Base-by-base conservation (phyloP, 2,113 vertebrate genomes). In the Lepus americanus region DNA sequence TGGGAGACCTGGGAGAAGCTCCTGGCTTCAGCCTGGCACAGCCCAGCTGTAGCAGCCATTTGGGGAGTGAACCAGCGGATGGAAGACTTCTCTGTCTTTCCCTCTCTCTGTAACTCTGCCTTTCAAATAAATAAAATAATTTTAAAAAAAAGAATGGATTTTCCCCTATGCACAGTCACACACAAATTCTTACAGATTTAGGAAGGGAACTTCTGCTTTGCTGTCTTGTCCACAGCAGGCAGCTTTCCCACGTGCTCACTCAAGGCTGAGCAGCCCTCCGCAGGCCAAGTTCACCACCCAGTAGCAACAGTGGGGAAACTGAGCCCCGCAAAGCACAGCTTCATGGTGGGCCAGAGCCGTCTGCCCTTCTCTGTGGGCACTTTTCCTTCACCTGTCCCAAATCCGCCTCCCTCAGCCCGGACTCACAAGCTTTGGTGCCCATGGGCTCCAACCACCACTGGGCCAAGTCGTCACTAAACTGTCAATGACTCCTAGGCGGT, bases 91-190 rank as follows among this genome's bases (percentile, higher is more conserved):
- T 44, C 44, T 44, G 44, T 44, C 44, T 44, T 7, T 44, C 44
- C 44, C 44, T 7, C 44, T 44, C 44, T 44, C 44, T 44, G 44
- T 44, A 44, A 44, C 44, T 44, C 44, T 44, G 44, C 7, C 44
- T 44, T 44, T 44, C 44, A 44, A 44, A 44, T 44, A 44, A 44
- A 44, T 44, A 44, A 44, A 44, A 44, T 44, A 7, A 7, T 44
- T 44, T 44, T 44, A 8, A 44, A 44, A 61, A 64, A 92, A 66
- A 73, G 49, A 92, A 29, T 49, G 51, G 77, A 76, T 63, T 77
- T 87, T 70, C 33, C 84, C 55, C 83, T 6, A 44, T 72, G 53
- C n/a, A 84, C 55, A 39, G 36, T 59, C 51, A 29, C 94, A 94
- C 87, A 55, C 36, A 79, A 76, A 81, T 22, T 59, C 86, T 29